Base-by-base conservation (phyloP, 1,140 invertebrate genomes). In the Papilio glaucus region DNA sequence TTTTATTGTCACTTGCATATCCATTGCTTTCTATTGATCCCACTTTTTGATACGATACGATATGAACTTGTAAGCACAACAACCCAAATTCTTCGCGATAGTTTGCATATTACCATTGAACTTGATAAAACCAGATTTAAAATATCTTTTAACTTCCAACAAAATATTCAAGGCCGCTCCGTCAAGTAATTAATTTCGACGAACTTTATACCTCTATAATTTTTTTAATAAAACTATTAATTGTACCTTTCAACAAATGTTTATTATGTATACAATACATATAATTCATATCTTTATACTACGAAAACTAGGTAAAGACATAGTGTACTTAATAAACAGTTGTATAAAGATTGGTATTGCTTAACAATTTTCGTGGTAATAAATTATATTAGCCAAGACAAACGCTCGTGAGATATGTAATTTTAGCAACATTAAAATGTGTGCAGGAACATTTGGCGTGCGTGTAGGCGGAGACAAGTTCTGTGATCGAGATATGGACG, bases 341-440 rank as follows among this genome's bases (percentile, higher is more conserved):
- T 1, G 0, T 3, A 53, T 53, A 53, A 53, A 18, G 18, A 21
- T 24, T 24, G 9, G 21, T 10, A 53, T 53, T 24, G 49, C 18
- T 53, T 24, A 2, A 24, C 49, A 53, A 53, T 9, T 18, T 21
- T 49, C 42, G 24, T 21, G n/a, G 7, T 53, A 53, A 53, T 53
- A 53, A 53, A 24, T 53, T 53, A 53, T 53, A 24, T 53, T 10
- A 53, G 18, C 1, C 21, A 24, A 24, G 49, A 53, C 42, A 49
- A 53, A 53, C 49, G 29, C n/a, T 39, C 2, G 15, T 38, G 15
- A 63, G 61, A 38, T 63, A 63, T 63, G 61, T 63, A 39, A 63
- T 63, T 63, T 63, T 33, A 63, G 29, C 15, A 63, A 63, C 61
- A 63, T 63, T 63, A 38, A 62, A 62, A 62, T 18, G 61, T 63